phyloP scores from a whole-genome alignment of 1,140 invertebrate species.

The Matsumurasca onukii region DNA sequence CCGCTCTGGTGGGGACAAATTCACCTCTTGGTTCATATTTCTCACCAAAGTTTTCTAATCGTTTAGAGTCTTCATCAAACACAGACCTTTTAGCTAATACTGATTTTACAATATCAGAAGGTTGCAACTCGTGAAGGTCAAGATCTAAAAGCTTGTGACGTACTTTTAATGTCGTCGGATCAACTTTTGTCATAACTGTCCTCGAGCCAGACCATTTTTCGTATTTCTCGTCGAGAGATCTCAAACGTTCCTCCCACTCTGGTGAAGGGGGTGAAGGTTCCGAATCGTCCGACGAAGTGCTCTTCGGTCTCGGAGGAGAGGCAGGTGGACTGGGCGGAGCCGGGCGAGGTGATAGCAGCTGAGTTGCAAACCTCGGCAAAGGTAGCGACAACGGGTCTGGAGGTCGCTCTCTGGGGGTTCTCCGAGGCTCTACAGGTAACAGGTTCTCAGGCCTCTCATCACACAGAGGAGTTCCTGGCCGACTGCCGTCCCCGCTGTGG shows the following conservation, averaged over 20 bases:
- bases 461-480: conserved; percentile 79
- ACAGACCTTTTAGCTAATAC: conserved; percentile 89
- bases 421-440: conserved; percentile 66
- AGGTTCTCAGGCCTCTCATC: conserved; percentile 79
- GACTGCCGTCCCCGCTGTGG: conserved; percentile 57
- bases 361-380: conserved; percentile 80
- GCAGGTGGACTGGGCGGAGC: conserved; percentile 39
- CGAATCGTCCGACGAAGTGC: conserved; percentile 45
- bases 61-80: conserved; percentile 93
- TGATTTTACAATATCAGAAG: conserved; percentile 91
- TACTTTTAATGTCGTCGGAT: conserved; percentile 56
- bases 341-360: conserved; percentile 50
- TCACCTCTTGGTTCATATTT: conserved; percentile 81
- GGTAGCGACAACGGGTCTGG: conserved; percentile 72
- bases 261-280: conserved; percentile 48
- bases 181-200: conserved; percentile 60
- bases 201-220: conserved; percentile 81
- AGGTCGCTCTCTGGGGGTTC: conserved; percentile 57
- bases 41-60: conserved; percentile 85
- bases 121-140: conserved; percentile 76
- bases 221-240: conserved; percentile 88
- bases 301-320: conserved; percentile 37
- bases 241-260: conserved; percentile 76
- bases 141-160: conserved; percentile 69
- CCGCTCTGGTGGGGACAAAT: conserved; percentile 48